Percentiles rank a stretch among this genome's conserved stretches.
These are phyloP conservation scores for Antennarius maculatus DNA, from an alignment of 2,797 vertebrate genomes.

Conservation along the genomic window DNA sequence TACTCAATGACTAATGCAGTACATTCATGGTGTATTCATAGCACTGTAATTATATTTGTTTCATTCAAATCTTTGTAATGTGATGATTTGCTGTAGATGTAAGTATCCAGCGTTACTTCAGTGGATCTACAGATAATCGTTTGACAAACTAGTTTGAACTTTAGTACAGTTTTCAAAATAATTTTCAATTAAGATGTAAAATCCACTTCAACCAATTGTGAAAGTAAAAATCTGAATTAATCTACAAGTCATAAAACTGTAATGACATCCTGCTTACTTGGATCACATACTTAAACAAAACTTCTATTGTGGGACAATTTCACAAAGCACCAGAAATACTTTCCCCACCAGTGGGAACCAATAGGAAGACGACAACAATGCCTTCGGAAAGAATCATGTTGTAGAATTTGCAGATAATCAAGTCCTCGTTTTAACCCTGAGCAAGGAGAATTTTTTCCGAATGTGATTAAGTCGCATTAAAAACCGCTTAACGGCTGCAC, in stretches of 20 bases:
- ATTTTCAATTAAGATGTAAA: too few relatives aligned
- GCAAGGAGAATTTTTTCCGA: neutral
- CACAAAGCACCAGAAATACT: neutral
- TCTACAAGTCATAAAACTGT: neutral
- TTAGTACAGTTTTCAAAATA: neutral
- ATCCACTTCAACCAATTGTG: neutral
- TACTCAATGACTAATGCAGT: neutral
- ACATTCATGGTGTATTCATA: too few relatives aligned
- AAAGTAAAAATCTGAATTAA: neutral
- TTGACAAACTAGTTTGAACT: neutral
- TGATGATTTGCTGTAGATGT: neutral
- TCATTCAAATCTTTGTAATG: neutral
- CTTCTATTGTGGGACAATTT: neutral
- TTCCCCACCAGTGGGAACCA: neutral
- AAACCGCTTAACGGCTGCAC: neutral
- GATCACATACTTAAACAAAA: neutral
- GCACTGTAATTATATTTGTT: too few relatives aligned
- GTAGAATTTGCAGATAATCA: neutral
- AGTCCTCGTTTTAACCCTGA: neutral
- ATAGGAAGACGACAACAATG: conserved; percentile 29
- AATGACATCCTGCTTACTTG: neutral
- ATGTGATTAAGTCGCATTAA: neutral
- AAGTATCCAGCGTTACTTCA: neutral
- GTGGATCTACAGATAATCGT: neutral
- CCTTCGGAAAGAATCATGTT: conserved; percentile 11